Evolutionary conservation across 2,888 invertebrate species (phyloP).

Genomic region (Thera britannica): DNA sequence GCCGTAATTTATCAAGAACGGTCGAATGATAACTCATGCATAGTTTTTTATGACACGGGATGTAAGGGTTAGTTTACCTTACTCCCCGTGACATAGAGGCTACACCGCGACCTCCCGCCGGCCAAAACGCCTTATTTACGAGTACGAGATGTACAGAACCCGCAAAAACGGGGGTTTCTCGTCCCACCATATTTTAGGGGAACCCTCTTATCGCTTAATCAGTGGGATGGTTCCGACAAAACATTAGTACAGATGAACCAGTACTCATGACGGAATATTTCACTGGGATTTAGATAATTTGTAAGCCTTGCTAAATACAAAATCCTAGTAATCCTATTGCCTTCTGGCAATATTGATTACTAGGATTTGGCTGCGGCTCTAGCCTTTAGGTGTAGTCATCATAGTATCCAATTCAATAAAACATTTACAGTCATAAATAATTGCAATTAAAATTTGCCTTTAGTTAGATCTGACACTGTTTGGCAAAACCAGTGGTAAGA

Average conservation of each 20-base stretch:
- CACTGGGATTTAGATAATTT: slow-evolving; percentile 3
- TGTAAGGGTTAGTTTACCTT: not conserved
- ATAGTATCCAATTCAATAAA: too few species aligned
- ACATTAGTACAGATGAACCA: slow-evolving; percentile 16
- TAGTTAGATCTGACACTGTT: too few species aligned
- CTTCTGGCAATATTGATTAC: too few species aligned
- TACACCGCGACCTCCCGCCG: not conserved
- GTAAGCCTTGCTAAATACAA: too few species aligned
- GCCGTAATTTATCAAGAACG: not conserved
- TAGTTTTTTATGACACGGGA: too few species aligned
- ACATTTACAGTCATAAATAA: too few species aligned
- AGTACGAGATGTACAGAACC: slow-evolving; percentile 10
- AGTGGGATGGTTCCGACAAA: slow-evolving; percentile 31
- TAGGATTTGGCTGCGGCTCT: too few species aligned
- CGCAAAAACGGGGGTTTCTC: slow-evolving; percentile 27
- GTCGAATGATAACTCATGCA: not conserved
- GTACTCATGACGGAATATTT: not conserved
- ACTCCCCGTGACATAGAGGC: not conserved
- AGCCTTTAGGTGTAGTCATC: too few species aligned
- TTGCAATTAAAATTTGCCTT: too few species aligned
- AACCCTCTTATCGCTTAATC: slow-evolving; percentile 40
- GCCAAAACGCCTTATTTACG: slow-evolving; percentile 17
- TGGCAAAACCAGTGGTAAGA: too few species aligned
- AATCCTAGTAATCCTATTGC: too few species aligned
- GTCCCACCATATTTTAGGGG: slow-evolving; percentile 32